Conservation (phyloP, 2,888 invertebrate genomes). For the Noctua janthina region DNA sequence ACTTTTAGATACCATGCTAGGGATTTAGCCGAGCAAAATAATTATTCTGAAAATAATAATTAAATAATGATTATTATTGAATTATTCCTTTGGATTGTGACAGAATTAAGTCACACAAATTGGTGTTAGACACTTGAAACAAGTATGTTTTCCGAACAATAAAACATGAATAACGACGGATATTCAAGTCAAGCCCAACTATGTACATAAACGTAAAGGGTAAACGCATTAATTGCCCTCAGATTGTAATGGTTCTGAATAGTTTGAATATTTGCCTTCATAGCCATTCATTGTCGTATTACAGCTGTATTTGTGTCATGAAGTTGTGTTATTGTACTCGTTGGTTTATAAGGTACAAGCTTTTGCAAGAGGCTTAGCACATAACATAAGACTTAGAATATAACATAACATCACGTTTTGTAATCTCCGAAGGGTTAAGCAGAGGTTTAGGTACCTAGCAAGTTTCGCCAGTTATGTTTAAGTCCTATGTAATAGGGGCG, state of each 20-base stretch:
- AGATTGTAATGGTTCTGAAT: slow-evolving; percentile 31
- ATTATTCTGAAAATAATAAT: no score
- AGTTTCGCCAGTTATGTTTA: no score
- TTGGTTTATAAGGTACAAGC: neutral
- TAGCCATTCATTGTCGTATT: slow-evolving; percentile 2
- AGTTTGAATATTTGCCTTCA: slow-evolving; percentile 31
- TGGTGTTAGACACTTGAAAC: neutral
- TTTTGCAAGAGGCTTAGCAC: no score
- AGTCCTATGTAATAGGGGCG: no score
- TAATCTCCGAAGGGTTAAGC: no score
- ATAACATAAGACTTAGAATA: no score
- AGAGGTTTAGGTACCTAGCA: no score
- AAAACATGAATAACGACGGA: slow-evolving; percentile 23
- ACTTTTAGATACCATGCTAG: no score
- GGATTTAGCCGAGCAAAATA: no score
- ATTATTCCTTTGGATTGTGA: no score
- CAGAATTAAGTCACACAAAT: neutral
- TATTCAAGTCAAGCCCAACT: slow-evolving; percentile 29
- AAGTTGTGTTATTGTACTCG: neutral
- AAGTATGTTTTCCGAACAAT: slow-evolving; percentile 16
- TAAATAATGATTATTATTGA: no score
- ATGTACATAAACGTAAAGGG: slow-evolving; percentile 9
- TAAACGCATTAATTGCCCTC: slow-evolving; percentile 31
- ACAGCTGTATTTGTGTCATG: neutral
- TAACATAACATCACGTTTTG: no score